These are phyloP conservation scores for Seriola quinqueradiata DNA, from an alignment of 2,113 vertebrate species.

Conservation along the genomic window DNA sequence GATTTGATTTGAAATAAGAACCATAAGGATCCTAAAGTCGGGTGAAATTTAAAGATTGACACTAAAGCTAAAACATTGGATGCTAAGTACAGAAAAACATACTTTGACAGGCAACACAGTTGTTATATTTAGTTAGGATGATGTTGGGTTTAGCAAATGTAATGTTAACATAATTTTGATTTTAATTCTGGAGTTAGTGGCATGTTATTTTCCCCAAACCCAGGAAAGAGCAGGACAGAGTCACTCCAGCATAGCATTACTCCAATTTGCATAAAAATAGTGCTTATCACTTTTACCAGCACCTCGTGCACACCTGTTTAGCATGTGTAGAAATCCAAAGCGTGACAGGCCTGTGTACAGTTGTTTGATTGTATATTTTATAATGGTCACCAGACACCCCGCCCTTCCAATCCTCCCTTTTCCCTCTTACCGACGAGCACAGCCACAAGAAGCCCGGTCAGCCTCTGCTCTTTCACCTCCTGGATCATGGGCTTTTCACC, in stretches of 20 bases:
- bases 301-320: neutral
- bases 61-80: neutral
- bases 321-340: neutral
- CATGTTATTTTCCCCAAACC: neutral
- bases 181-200: too few relatives aligned
- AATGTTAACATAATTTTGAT: too few relatives aligned
- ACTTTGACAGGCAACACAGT: too few relatives aligned
- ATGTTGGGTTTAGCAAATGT: too few relatives aligned
- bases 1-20: neutral
- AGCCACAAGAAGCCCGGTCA: constrained; percentile 93
- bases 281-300: too few relatives aligned
- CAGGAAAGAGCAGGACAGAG: too few relatives aligned
- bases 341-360: too few relatives aligned
- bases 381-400: neutral
- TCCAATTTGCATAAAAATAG: too few relatives aligned
- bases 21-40: neutral
- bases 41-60: neutral
- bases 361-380: neutral
- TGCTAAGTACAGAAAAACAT: too few relatives aligned
- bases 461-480: constrained; percentile 97
- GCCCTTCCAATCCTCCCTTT: neutral
- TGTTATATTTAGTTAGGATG: too few relatives aligned
- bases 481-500: constrained; percentile 96
- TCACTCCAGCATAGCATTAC: too few relatives aligned
- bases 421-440: constrained; percentile 92